phyloP scores from a whole-genome alignment of 35 echinoderm and acorn worm species.

The Ophiothrix spiculata region DNA sequence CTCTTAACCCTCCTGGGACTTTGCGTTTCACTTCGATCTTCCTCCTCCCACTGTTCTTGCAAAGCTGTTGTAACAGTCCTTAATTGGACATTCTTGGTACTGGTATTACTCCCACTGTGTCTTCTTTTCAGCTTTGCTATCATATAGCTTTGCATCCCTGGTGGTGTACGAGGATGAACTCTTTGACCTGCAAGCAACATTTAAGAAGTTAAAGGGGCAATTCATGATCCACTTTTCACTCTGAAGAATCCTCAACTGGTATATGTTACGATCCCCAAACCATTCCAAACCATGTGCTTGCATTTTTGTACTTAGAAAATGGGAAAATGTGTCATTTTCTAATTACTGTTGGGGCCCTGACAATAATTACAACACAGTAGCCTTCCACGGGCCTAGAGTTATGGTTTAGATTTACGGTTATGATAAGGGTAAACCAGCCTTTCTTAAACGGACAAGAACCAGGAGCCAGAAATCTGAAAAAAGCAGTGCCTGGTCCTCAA shows the following conservation, averaged over 20 bases:
- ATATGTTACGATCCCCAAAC: not conserved
- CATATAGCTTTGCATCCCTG: slow-evolving; percentile 76
- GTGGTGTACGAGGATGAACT: slow-evolving; percentile 44
- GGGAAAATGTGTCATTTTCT: not conserved
- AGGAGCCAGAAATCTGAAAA: too few species aligned
- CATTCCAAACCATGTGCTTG: not conserved
- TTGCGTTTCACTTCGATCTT: slow-evolving; percentile 71
- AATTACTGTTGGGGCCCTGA: not conserved
- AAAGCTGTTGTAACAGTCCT: slow-evolving; percentile 61
- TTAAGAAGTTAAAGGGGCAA: not conserved
- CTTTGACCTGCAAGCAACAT: not conserved
- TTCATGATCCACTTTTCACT: not conserved
- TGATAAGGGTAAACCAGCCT: too few species aligned
- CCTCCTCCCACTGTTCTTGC: slow-evolving; percentile 73
- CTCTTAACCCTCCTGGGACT: slow-evolving; percentile 59
- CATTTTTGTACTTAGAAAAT: not conserved
- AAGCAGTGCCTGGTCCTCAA: too few species aligned
- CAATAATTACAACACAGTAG: not conserved
- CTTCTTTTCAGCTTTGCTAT: slow-evolving; percentile 72
- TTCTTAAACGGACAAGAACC: too few species aligned
- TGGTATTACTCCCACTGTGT: not conserved
- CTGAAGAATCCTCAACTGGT: not conserved
- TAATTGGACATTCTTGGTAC: slow-evolving; percentile 47
- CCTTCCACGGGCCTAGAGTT: too few species aligned
- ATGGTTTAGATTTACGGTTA: too few species aligned